Evolutionary conservation across 2,113 vertebrate species (phyloP), one percentile per base, ranked within the genome.

Genomic region (Sphyrna mokarran): DNA sequence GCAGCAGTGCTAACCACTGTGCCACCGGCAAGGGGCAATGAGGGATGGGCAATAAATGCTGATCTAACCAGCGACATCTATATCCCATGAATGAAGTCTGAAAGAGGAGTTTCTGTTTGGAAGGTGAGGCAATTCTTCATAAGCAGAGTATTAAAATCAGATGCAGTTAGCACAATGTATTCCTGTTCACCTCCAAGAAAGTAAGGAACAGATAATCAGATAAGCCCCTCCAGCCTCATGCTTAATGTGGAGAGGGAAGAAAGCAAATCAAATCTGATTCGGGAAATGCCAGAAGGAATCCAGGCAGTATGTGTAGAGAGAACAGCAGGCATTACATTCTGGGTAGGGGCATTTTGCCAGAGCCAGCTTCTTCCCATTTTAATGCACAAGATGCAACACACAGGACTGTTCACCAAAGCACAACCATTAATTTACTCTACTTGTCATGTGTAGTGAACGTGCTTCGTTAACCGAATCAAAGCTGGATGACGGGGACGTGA

Each of bases 401-500:
- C 9, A 40, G 10, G 23, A 20, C 37, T 72, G 26, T 72, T 95
- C 43, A 16, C 11, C 40, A 23, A 37, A 23, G 8, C 69, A 2
- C 37, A 69, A 69, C 37, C n/a, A 29, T 26, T 14, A 72, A 68
- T 54, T 48, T 95, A 22, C 61, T 54, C 23, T 16, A 48, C 40
- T 72, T 72, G n/a, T 9, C 66, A 29, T 54, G 54, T 33, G 69
- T 68, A 95, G 94, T 54, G 66, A 48, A 16, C 40, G 54, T 43
- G 7, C 61, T 90, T n/a, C 20, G 11, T 43, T 18, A 48, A 58
- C 54, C 0, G 97, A 97, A 1, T 0, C 91, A 10, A 97, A 96
- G 58, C 58, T 96, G 0, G 96, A 90, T n/a, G 97, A 97, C 95
- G 98, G 97, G 97, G 97, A 97, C 48, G 72, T 97, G 90, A 97